Evolutionary conservation across 2,113 vertebrate species (phyloP), one percentile per base, ranked within the genome.

Genomic region (Sclerurus mexicanus): DNA sequence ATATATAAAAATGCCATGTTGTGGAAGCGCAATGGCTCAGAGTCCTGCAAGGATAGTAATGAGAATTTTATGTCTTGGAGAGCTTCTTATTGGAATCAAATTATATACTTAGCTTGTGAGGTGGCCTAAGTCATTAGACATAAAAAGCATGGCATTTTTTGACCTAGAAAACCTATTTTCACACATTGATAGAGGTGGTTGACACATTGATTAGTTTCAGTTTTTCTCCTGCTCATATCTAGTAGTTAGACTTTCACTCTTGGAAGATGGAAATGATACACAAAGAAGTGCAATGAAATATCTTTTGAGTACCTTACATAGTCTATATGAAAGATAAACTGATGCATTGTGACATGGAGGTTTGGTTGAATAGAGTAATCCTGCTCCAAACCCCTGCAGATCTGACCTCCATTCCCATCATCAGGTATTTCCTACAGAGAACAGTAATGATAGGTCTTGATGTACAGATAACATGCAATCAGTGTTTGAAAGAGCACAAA

Each of bases 51-150:
- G 47, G 64, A 74, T 77, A 37, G 55, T 95, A 94, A 93, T 93
- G 72, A 94, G 95, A 90, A 85, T 83, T 94, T 88, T 86, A 28
- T 94, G 76, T 86, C 79, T 96, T 72, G 79, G 73, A 78, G 63
- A 88, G 79, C 69, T 94, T 91, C 73, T 92, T 81, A 85, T 12
- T 95, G 75, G 72, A 95, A 88, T 94, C 64, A 91, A 93, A 74
- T 95, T 74, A 91, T 90, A 85, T 87, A 92, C 72, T 90, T 93
- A 77, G 47, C 64, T 91, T 80, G 46, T 84, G 47, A 86, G 76
- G 82, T 40, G n/a, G n/a, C 37, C 64, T 81, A 66, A 95, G 60
- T 86, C 49, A 81, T 92, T 82, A 75, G 44, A 47, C 67, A n/a
- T 74, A 82, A 87, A 52, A 93, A 85, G 30, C 42, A 13, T 72